phyloP scores from a whole-genome alignment of 2,797 vertebrate species.

The Craterocephalus amniculus region DNA sequence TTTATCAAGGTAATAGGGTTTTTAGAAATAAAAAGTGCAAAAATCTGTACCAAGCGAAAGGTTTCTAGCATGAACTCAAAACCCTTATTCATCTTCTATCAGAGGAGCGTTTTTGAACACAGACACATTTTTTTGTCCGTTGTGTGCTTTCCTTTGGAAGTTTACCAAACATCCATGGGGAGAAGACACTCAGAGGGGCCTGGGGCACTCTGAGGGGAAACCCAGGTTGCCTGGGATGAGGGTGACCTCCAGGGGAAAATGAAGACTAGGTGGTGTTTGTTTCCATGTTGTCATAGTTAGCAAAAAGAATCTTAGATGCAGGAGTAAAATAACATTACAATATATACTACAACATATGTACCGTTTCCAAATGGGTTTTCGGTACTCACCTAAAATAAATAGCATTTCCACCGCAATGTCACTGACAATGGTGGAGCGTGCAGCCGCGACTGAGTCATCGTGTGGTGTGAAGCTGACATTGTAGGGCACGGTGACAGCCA shows the following conservation, averaged over 20 bases:
- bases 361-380: conserved; percentile 62
- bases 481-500: conserved; percentile 96
- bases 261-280: conserved; percentile 10
- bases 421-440: conserved; percentile 91
- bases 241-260: conserved; percentile 18
- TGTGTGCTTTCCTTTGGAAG: neutral
- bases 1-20: neutral
- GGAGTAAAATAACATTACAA: neutral
- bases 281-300: conserved; percentile 20
- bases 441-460: conserved; percentile 82
- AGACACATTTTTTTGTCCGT: conserved; percentile 15
- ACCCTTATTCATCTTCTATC: neutral
- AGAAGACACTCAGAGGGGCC: conserved; percentile 3
- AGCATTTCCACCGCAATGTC: conserved; percentile 97
- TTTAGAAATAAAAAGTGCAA: conserved; percentile 3
- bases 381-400: conserved; percentile 92
- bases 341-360: too few species aligned
- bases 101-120: conserved; percentile 3
- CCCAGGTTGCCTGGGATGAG: conserved; percentile 20
- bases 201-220: conserved; percentile 17
- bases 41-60: neutral
- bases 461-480: conserved; percentile 92
- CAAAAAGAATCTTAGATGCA: conserved; percentile 1
- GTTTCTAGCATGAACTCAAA: conserved; percentile 5
- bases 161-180: neutral